phyloP scores from a whole-genome alignment of 2,797 vertebrate species.

The Pseudochirops corinnae region DNA sequence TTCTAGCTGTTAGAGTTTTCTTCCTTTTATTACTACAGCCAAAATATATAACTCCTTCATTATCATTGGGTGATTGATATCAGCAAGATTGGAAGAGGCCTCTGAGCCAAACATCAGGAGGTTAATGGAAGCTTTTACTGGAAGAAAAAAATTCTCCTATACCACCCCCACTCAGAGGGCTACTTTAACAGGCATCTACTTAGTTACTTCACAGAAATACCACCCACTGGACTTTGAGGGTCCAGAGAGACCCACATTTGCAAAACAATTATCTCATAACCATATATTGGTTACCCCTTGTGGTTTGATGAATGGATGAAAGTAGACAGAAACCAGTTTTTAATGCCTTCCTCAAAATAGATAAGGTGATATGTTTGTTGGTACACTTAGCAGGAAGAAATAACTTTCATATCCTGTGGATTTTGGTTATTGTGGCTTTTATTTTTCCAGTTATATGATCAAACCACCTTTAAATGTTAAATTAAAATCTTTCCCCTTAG shows the following conservation, averaged over 20 bases:
- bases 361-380: not conserved
- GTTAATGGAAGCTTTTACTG: conserved; percentile 69
- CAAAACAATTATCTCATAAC: conserved; percentile 62
- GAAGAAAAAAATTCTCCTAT: conserved; percentile 65
- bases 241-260: conserved; percentile 48
- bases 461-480: conserved; percentile 32
- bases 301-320: conserved; percentile 38
- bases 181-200: conserved; percentile 34
- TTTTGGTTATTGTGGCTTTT: conserved; percentile 29
- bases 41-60: conserved; percentile 41
- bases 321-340: conserved; percentile 10
- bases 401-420: not conserved
- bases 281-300: conserved; percentile 30
- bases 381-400: conserved; percentile 6
- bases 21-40: conserved; percentile 32
- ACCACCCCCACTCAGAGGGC: conserved; percentile 47
- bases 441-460: conserved; percentile 25
- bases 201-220: not conserved
- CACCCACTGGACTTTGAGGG: conserved; percentile 20
- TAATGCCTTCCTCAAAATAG: conserved; percentile 10
- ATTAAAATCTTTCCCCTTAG: conserved; percentile 28
- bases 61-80: conserved; percentile 61
- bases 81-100: conserved; percentile 61
- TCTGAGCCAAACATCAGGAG: conserved; percentile 68
- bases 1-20: not conserved